Evolutionary conservation across 2,113 vertebrate genomes (phyloP).

Genomic region (Varanus komodoensis): DNA sequence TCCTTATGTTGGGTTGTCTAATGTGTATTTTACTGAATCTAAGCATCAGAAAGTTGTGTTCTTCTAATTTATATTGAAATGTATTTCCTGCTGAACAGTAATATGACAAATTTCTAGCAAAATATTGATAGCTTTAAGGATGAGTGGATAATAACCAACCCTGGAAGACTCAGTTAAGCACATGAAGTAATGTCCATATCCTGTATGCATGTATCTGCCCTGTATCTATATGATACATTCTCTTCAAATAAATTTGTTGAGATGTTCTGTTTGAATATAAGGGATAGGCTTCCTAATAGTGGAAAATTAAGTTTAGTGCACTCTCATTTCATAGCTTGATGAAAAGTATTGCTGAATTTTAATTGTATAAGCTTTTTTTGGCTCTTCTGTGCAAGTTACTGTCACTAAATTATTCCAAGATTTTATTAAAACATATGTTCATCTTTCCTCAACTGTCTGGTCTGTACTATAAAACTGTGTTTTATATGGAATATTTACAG

Average conservation of each 20-base stretch:
- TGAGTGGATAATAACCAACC: conserved; percentile 11
- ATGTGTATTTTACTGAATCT: not conserved
- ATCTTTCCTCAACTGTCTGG: rapidly evolving
- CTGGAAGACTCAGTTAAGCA: not conserved
- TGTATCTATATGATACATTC: not conserved
- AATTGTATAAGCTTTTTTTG: not conserved
- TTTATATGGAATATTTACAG: conserved; percentile 14
- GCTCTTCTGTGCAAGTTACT: not conserved
- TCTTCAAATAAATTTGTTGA: not conserved
- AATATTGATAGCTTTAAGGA: not conserved
- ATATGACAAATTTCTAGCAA: not conserved
- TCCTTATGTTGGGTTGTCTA: rapidly evolving
- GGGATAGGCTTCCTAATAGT: not conserved
- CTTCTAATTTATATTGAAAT: not conserved
- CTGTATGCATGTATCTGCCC: not conserved
- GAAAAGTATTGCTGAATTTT: not conserved
- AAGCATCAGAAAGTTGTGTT: not conserved
- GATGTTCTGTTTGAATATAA: not conserved
- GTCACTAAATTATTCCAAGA: not conserved
- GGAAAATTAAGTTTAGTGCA: not conserved
- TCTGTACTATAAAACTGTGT: not conserved
- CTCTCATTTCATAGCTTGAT: not conserved
- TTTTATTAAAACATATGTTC: not conserved
- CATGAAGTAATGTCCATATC: not conserved
- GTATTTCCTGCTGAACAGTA: not conserved